Percentiles rank a stretch among this genome's conserved stretches.
Conservation (phyloP, 2,113 vertebrate genomes). For the Barbus barbus region DNA sequence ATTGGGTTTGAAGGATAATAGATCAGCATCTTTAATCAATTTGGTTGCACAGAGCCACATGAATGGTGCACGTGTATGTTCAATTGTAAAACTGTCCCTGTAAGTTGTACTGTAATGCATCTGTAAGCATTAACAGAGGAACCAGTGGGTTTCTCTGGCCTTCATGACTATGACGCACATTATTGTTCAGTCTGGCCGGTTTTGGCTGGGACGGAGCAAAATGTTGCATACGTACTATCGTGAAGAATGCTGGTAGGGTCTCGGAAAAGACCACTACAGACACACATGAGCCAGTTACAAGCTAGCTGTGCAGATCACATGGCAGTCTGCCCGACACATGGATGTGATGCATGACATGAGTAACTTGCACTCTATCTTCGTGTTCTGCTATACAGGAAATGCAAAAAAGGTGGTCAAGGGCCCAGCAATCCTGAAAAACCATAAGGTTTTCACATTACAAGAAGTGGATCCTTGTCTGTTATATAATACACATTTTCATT, state of each 20-base stretch:
- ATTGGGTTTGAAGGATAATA: background rate
- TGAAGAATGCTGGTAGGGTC: conserved; percentile 29
- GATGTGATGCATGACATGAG: background rate
- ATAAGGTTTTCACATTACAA: conserved; percentile 2
- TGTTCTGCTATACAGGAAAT: background rate
- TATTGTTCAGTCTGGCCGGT: background rate
- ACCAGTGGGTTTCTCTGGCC: background rate
- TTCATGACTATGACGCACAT: background rate
- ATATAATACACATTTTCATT: background rate
- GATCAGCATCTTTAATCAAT: background rate
- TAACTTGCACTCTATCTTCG: background rate
- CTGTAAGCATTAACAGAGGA: background rate
- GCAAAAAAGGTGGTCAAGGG: background rate
- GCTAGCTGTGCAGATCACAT: background rate
- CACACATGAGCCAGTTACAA: background rate
- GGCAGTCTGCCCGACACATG: background rate
- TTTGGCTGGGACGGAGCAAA: background rate
- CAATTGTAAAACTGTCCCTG: background rate
- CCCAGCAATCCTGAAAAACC: background rate
- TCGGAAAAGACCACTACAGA: background rate
- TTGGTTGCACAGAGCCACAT: background rate
- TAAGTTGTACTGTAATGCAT: background rate
- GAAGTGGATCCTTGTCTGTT: background rate
- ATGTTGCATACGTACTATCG: background rate
- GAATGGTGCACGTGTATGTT: background rate